A percentile compares a stretch with the other conserved stretches of the same genome.
These are phyloP conservation scores for Diadumene lineata DNA, from an alignment of 92 coral and sea anemone species.

Conservation along the genomic window DNA sequence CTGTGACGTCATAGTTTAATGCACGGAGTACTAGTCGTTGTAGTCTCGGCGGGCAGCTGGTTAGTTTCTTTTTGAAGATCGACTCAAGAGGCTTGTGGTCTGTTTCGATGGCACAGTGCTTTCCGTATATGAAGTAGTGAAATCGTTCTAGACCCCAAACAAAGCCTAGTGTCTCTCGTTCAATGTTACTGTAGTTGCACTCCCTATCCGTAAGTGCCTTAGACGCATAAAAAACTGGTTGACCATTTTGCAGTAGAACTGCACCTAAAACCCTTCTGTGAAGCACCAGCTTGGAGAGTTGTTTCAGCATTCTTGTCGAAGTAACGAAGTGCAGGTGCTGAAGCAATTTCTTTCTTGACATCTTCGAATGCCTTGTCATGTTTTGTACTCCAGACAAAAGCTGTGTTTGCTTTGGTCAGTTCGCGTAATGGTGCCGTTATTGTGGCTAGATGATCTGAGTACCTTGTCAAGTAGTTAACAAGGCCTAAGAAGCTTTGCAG, in stretches of 20 bases:
- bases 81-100: not conserved
- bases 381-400: not conserved
- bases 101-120: not conserved
- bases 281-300: constrained; percentile 37
- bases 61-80: not conserved
- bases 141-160: constrained; percentile 42
- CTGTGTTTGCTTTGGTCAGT: not conserved
- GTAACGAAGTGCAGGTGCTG: constrained; percentile 21
- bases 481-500: constrained; percentile 33
- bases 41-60: not conserved
- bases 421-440: constrained; percentile 17
- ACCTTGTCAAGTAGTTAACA: constrained; percentile 31
- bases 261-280: constrained; percentile 18
- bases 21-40: constrained; percentile 30
- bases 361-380: constrained; percentile 6
- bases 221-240: constrained; percentile 44
- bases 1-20: constrained; percentile 48
- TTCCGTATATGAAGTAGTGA: constrained; percentile 18
- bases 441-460: constrained; percentile 23
- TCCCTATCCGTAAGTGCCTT: constrained; percentile 44
- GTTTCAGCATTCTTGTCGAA: constrained; percentile 36
- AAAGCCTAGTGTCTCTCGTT: constrained; percentile 23
- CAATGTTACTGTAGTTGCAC: constrained; percentile 27
- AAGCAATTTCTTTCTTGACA: constrained; percentile 21
- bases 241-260: constrained; percentile 34